Evolutionary conservation across 2,888 invertebrate genomes (phyloP), one percentile per base, ranked within the genome.

Genomic region (Stomorhina lunata): DNA sequence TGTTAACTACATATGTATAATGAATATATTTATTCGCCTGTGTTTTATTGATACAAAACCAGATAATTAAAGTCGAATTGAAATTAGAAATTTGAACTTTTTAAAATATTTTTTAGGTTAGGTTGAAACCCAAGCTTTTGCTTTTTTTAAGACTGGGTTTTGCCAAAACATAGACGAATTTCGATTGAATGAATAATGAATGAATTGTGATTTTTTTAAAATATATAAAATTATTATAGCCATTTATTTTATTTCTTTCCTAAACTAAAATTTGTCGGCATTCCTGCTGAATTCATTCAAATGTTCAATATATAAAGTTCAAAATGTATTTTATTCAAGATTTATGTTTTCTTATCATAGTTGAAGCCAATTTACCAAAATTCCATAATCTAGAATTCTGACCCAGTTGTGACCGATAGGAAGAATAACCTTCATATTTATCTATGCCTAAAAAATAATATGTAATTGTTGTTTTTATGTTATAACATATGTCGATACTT

Each of bases 381-480:
- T 91, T 91, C 90, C 90, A 91, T 88, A 87, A 85, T 86, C 91
- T 91, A 88, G 91, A 87, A 90, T 90, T 90, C 87, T 90, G 89
- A 88, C 90, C 91, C 90, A 90, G 90, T 87, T 89, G 91, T 86
- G 90, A 88, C 87, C 90, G 91, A 88, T 91, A 91, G 84, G 86
- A 86, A n/a, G n/a, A n/a, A 89, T 90, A 91, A 89, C 90, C 91
- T 86, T 91, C 90, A 88, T 91, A 90, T 88, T 90, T 90, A 87
- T 91, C 91, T 89, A 90, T 86, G 88, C 90, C 90, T 91, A 90
- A 75, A 85, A 84, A 84, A 83, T 84, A 84, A 83, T 86, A 45
- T 84, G 84, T 83, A 80, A 85, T 84, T 82, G 83, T 80, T 61
- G 50, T 84, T 80, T 69, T 73, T 17, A 37, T 59, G 25, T 43